Base-by-base conservation (phyloP, 23 tunicate genomes). In the Trididemnum clinides region DNA sequence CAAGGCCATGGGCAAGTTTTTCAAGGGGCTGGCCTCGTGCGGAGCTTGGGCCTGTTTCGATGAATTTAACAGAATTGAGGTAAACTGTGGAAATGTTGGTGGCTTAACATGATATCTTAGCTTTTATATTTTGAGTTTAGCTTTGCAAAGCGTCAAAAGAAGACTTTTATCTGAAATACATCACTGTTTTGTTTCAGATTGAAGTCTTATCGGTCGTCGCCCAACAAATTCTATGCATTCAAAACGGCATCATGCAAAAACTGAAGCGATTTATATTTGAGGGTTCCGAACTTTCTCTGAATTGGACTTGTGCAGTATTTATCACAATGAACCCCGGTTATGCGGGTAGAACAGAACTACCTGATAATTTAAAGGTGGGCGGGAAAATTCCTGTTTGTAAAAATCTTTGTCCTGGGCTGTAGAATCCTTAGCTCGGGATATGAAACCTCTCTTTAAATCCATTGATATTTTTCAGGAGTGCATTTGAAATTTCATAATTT, bases 41-140 rank as follows among this genome's bases (percentile, higher is more conserved):
- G 99, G 99, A 1, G 99, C 99, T 1, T 95, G 99, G 99, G 99
- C 99, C 29, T 95, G 99, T 58, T 95, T 95, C 57, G 99, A 95
- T 63, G 99, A 95, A 70, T 95, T 95, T 80, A 95, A 95, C 81
- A 69, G 99, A 69, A 95, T 95, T 83, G 99, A 95, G 90, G 98
- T 93, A 1, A 70, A 23, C 35, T 69, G 38, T 5, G 54, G 54
- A 49, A 49, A 49, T 49, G 10, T 10, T 10, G 54, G 54, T 10
- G 54, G 54, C 54, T 49, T 49, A 10, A 15, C 10, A 49, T 49
- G 54, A 49, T n/a, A n/a, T n/a, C n/a, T n/a, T n/a, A n/a, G n/a
- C n/a, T n/a, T n/a, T n/a, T n/a, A n/a, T n/a, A 49, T 49, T 12
- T 49, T 49, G 18, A 49, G 57, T 12, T 18, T 49, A 18, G 18